Evolutionary conservation across 2,113 vertebrate genomes (phyloP), one percentile per base, ranked within the genome.

Genomic region (Engystomops pustulosus): DNA sequence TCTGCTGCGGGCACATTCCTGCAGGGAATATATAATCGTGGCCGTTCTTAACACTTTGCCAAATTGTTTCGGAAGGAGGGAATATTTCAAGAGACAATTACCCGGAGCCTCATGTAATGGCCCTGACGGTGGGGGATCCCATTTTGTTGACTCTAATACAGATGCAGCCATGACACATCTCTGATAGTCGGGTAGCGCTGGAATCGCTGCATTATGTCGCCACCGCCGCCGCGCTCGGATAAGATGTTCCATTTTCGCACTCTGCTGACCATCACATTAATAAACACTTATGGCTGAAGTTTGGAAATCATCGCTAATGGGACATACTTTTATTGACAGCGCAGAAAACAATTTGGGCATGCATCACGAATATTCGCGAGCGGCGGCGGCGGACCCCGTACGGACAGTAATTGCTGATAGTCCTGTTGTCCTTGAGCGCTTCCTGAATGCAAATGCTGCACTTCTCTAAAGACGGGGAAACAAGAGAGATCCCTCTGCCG

Each of bases 361-460:
- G 47, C 36, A 77, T 82, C 60, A 62, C 79, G 75, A 32, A 81
- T 4, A 83, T 77, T 80, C 76, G 30, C 23, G 72, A 83, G 38
- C 4, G 0, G 78, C 79, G 0, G 38, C 4, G 0, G 78, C 79
- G 0, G 79, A 81, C 0, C 8, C 86, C 86, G 84, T 69, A 25
- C 81, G 86, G 86, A 86, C 15, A 0, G 85, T 80, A 86, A 88
- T 75, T 81, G 79, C 80, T 77, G 49, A 55, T 53, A 62, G 74
- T 79, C 51, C 74, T 83, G 70, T 86, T 87, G 87, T 86, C 89
- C 90, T 92, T 93, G 87, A 89, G 67, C 65, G 74, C 55, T 80
- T 88, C 87, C 87, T 85, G 83, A 87, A 86, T 86, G 86, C 68
- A 88, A 91, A 87, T 81, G 87, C 60, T 18, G 60, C 60, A 30